phyloP scores from a whole-genome alignment of 2,113 vertebrate species.

The Plestiodon gilberti region DNA sequence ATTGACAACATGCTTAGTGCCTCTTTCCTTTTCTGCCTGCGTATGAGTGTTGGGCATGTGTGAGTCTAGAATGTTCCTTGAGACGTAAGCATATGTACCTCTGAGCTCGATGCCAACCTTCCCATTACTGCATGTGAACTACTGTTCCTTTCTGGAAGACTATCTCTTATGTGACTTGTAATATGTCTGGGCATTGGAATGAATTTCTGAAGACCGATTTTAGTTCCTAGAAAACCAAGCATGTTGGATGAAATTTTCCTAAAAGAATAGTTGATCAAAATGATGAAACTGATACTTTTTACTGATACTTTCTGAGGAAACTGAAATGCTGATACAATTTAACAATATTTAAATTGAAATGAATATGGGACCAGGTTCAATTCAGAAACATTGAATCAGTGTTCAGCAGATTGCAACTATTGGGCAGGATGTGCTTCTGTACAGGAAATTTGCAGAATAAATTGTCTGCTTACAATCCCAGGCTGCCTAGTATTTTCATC shows the following conservation, averaged over 20 bases:
- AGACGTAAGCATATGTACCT: neutral
- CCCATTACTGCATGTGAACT: neutral
- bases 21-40: too few species aligned
- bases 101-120: neutral
- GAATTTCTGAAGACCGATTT: neutral
- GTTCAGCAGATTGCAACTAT: neutral
- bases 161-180: neutral
- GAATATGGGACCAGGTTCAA: neutral
- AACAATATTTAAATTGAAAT: neutral
- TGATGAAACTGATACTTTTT: too few species aligned
- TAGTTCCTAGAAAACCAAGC: neutral
- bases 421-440: neutral
- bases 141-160: neutral
- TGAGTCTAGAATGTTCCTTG: neutral
- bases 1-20: too few species aligned
- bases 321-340: neutral
- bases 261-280: neutral
- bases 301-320: too few species aligned
- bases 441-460: neutral
- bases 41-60: too few species aligned
- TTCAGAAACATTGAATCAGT: neutral
- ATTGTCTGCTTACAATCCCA: neutral
- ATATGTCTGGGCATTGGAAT: neutral
- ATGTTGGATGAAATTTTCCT: neutral
- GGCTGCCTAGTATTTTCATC: neutral